Percentiles rank a stretch among this genome's conserved stretches.
These are phyloP conservation scores for Hemicordylus capensis DNA, from an alignment of 2,113 vertebrate genomes.

Conservation along the genomic window DNA sequence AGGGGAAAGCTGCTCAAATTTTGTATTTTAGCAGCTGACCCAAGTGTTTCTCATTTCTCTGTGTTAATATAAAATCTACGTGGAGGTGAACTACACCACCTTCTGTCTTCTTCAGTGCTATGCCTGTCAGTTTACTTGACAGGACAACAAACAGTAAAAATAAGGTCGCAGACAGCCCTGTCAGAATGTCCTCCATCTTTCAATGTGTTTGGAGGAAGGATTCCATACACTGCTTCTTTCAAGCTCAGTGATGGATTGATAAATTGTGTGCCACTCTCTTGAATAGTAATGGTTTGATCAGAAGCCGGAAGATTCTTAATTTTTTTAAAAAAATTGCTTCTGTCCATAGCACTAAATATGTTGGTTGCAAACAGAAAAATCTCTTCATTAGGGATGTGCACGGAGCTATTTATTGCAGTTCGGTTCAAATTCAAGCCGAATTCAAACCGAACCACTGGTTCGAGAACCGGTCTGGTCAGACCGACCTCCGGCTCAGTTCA, in stretches of 20 bases:
- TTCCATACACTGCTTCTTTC: conserved; percentile 57
- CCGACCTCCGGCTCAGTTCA: too few relatives aligned
- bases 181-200: conserved; percentile 56
- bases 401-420: too few relatives aligned
- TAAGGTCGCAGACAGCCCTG: conserved; percentile 61
- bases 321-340: conserved; percentile 43
- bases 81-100: conserved; percentile 62
- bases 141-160: conserved; percentile 65
- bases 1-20: conserved; percentile 39
- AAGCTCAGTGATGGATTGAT: conserved; percentile 57
- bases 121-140: conserved; percentile 68
- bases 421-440: too few relatives aligned
- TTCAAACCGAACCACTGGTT: too few relatives aligned
- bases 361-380: conserved; percentile 37
- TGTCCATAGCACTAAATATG: conserved; percentile 44
- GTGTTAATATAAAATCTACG: conserved; percentile 61
- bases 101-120: conserved; percentile 64
- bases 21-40: conserved; percentile 56
- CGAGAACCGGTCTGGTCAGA: too few relatives aligned
- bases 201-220: conserved; percentile 42
- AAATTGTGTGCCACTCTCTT: conserved; percentile 52
- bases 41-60: conserved; percentile 54
- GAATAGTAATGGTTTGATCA: conserved; percentile 60
- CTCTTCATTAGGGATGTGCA: conserved; percentile 11
- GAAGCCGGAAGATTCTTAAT: conserved; percentile 29